Percentiles rank a stretch among this genome's conserved stretches.
phyloP scores from a whole-genome alignment of 2,888 invertebrate genomes.

The Papilio demoleus region DNA sequence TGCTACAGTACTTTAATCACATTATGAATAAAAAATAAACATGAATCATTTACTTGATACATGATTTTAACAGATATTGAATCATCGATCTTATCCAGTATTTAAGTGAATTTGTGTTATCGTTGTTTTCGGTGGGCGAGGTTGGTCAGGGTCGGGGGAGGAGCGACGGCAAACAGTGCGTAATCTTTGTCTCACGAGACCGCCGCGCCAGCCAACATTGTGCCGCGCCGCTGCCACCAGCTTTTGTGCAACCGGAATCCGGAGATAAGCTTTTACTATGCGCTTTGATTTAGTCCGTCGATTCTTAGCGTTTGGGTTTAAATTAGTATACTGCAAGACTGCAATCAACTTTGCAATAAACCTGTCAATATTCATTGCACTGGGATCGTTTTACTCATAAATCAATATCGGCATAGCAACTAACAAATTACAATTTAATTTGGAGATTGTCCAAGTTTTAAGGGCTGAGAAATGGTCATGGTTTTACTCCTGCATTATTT shows the following conservation, averaged over 20 bases:
- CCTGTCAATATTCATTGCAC: background rate
- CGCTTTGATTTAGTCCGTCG: constrained; percentile 56
- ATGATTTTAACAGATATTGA: background rate
- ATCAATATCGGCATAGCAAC: background rate
- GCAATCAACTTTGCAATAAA: constrained; percentile 4
- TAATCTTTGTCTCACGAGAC: constrained; percentile 74
- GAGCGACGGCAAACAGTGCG: constrained; percentile 61
- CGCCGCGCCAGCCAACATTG: constrained; percentile 63
- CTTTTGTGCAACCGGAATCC: constrained; percentile 65
- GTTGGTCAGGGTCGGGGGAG: constrained; percentile 50
- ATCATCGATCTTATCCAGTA: constrained; percentile 32
- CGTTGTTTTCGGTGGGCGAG: constrained; percentile 54
- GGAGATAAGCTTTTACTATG: constrained; percentile 66
- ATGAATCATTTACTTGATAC: no score
- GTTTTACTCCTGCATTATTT: background rate
- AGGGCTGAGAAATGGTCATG: background rate
- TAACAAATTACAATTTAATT: background rate
- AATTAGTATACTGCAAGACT: constrained; percentile 20
- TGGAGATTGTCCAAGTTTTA: background rate
- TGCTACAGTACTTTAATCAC: no score
- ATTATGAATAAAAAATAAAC: no score
- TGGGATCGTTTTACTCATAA: background rate
- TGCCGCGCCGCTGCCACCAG: constrained; percentile 57
- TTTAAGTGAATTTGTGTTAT: constrained; percentile 51
- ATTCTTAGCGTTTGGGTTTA: constrained; percentile 47